These are phyloP conservation scores for Erythrocercus mccallii DNA, from an alignment of 2,113 vertebrate species.

Conservation along the genomic window DNA sequence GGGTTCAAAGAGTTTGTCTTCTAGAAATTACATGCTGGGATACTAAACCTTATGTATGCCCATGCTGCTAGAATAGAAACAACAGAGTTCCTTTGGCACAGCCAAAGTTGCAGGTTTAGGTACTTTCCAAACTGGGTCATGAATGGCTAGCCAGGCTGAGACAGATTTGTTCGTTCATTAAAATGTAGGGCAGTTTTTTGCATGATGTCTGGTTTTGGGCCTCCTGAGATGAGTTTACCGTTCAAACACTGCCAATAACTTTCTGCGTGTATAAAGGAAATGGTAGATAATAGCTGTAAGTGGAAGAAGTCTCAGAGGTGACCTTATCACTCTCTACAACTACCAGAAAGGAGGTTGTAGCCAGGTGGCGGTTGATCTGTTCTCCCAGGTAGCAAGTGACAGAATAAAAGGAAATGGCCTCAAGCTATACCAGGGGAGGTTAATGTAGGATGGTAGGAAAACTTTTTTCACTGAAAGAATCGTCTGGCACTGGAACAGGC, in stretches of 20 bases:
- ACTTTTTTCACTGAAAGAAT: not conserved
- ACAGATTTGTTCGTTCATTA: not conserved
- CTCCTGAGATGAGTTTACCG: not conserved
- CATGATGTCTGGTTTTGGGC: not conserved
- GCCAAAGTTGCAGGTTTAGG: not conserved
- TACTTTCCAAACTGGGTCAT: not conserved
- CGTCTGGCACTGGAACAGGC: not conserved
- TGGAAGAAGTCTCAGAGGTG: too few species aligned
- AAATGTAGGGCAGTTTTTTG: not conserved
- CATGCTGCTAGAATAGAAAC: not conserved
- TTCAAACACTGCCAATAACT: not conserved
- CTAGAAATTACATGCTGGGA: not conserved
- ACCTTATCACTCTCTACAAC: not conserved
- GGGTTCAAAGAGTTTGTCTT: not conserved
- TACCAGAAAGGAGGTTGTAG: not conserved
- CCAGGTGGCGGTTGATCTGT: rapidly evolving
- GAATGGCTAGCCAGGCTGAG: not conserved
- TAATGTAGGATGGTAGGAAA: not conserved
- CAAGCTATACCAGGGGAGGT: too few species aligned
- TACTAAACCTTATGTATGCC: not conserved
- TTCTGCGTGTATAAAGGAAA: not conserved
- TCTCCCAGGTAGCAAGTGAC: not conserved
- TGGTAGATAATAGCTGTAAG: not conserved
- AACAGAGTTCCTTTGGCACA: not conserved
- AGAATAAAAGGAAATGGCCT: not conserved